Evolutionary conservation across 2,113 vertebrate genomes (phyloP), one percentile per base, ranked within the genome.

Genomic region (Platanista minor): DNA sequence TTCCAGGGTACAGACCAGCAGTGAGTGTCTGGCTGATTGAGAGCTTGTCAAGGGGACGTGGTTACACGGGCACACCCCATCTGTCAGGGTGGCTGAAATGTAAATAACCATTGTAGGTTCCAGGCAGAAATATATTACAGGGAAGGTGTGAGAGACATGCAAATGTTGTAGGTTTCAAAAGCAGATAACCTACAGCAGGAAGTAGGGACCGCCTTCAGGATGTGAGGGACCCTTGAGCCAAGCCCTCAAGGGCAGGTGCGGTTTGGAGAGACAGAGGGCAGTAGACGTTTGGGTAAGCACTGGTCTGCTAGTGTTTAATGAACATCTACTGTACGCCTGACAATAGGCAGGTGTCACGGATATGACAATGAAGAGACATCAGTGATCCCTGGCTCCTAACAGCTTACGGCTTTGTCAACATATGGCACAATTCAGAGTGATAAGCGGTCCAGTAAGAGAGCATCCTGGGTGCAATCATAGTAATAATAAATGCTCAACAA

Each of bases 201-300:
- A 41, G 25, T 25, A 83, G 69, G 9, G 10, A 41, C 33, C 18
- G 8, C 27, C n/a, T 49, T 61, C 31, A 13, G 8, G n/a, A 81
- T 2, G 13, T 8, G 13, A 21, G 12, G 41, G 8, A 14, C 8
- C 21, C 39, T 36, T 1, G 0, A 23, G 13, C 66, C 0, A 4
- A 66, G 29, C 46, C 41, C 31, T 52, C 1, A 4, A 54, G 64
- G 29, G 33, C 0, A 1, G 46, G 39, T n/a, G 6, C 0, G 0
- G 10, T 69, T 36, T 83, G 29, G 41, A 59, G 33, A 89, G 33
- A 10, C 1, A 3, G 6, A 25, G 27, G 21, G 1, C 33, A 41
- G 49, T 36, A 27, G 85, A 21, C 0, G 0, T 52, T 14, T 18
- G 10, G 49, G 62, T 13, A 49, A 15, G 25, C n/a, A 1, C 7